These are phyloP conservation scores for Cryptotermes secundus DNA, from an alignment of 1,140 invertebrate species.

Conservation along the genomic window DNA sequence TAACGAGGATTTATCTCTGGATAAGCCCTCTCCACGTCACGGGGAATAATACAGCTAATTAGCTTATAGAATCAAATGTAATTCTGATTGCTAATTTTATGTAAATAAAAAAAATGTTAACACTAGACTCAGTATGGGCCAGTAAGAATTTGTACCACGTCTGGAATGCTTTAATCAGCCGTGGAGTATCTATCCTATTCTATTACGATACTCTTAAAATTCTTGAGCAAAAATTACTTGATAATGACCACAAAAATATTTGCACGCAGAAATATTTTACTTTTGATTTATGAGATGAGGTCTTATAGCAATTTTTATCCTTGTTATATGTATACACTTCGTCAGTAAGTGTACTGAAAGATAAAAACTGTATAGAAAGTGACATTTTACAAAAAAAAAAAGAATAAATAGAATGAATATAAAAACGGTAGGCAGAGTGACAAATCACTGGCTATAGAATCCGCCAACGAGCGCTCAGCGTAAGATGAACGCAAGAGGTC, in stretches of 20 bases:
- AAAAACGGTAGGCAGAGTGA: background rate
- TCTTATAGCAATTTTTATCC: background rate
- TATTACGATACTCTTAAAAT: background rate
- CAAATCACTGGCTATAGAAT: slow-evolving; percentile 15
- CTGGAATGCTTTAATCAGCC: no score
- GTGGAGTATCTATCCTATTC: no score
- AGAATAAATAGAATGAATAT: background rate
- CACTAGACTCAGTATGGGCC: no score
- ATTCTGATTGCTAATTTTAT: no score
- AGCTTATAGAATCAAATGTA: no score
- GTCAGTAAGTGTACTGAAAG: background rate
- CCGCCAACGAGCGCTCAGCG: background rate
- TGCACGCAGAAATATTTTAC: background rate
- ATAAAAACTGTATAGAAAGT: background rate
- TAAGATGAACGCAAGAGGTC: slow-evolving; percentile 4
- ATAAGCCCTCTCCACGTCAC: no score
- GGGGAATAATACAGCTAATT: no score
- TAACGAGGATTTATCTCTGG: no score
- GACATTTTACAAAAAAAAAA: background rate
- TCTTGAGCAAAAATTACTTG: background rate
- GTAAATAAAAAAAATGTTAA: no score
- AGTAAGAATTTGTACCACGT: no score
- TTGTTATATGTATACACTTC: background rate
- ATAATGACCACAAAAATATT: background rate
- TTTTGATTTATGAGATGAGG: background rate